Base-by-base conservation (phyloP, 2,797 vertebrate genomes). In the Philypnodon macrostomus region DNA sequence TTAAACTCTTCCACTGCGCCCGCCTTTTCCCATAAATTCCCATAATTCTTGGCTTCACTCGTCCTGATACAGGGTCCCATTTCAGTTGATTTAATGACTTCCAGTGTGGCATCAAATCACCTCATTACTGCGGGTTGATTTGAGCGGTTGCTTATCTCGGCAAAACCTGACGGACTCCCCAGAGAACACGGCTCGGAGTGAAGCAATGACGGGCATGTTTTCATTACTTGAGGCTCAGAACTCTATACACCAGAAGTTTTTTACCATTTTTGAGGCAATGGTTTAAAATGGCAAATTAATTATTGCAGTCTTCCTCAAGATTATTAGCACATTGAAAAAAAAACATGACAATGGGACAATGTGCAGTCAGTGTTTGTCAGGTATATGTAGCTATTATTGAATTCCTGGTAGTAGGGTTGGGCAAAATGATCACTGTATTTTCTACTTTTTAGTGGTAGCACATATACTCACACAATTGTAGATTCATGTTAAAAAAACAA, bases 21-120 rank as follows among this genome's bases (percentile, higher is more conserved):
- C 55, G 40, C 14, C 27, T 17, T 67, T 52, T 27, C 41, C 16
- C 27, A 30, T 10, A 41, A 44, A 44, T 44, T 31, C 36, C 57
- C 46, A 64, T 73, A 75, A 70, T 73, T 57, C 38, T 47, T 4
- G 2, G 46, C 53, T 59, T 71, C 27, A 45, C 50, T 70, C 47
- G 44, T 65, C 52, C 65, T 71, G 61, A 78, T 70, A 61, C 56
- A 45, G 46, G 37, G 14, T 67, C 56, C 45, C 34, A 50, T 73
- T 75, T 70, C 40, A 45, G 55, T 39, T 64, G 58, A 79, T 77
- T 77, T 65, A 74, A 75, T 67, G 59, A 46, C 51, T 46, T 47
- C n/a, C 53, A 62, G 26, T 55, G 51, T 75, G 51, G 49, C 58
- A 68, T 70, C 50, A 63, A 51, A 78, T 77, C 53, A 52, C 52